Evolutionary conservation across 2,888 invertebrate genomes (phyloP), one percentile per base, ranked within the genome.

Genomic region (Melanophora roralis): DNA sequence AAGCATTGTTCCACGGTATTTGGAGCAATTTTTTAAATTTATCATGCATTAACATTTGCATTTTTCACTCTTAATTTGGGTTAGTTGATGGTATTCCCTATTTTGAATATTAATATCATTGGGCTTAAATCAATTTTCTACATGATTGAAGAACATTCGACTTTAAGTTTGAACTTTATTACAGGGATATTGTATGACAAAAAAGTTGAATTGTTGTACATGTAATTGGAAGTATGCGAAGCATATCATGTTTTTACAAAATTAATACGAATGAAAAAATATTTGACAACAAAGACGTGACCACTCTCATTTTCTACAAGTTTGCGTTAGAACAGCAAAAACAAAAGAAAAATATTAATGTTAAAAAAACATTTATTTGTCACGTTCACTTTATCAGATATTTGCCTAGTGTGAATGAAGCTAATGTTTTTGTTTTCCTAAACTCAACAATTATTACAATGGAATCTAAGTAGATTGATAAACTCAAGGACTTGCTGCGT

Each of bases 391-490:
- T n/a, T n/a, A n/a, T n/a, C n/a, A n/a, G n/a, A n/a, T n/a, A n/a
- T n/a, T n/a, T n/a, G n/a, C n/a, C n/a, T n/a, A n/a, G n/a, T n/a
- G n/a, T n/a, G n/a, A n/a, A n/a, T n/a, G n/a, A n/a, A n/a, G n/a
- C n/a, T n/a, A n/a, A n/a, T n/a, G n/a, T n/a, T n/a, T n/a, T n/a
- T n/a, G n/a, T n/a, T n/a, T 67, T 67, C 45, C 72, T 60, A n/a
- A n/a, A n/a, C 45, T 68, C 36, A 78, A 62, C 60, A 67, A 72
- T 55, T 47, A 60, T 67, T 62, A 72, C 67, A 27, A 59, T 67
- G 60, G 78, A 47, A 45, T n/a, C n/a, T n/a, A n/a, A 72, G 67
- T 67, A 72, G 72, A 78, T 78, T 76, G 76, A 76, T 69, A 76
- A 69, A 71, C 62, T 76, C 69, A 76, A 71, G 69, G 34, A 57